Percentiles rank a stretch among this genome's conserved stretches.
Conservation (phyloP, 2,797 vertebrate species). For the Urocyon cinereoargenteus region DNA sequence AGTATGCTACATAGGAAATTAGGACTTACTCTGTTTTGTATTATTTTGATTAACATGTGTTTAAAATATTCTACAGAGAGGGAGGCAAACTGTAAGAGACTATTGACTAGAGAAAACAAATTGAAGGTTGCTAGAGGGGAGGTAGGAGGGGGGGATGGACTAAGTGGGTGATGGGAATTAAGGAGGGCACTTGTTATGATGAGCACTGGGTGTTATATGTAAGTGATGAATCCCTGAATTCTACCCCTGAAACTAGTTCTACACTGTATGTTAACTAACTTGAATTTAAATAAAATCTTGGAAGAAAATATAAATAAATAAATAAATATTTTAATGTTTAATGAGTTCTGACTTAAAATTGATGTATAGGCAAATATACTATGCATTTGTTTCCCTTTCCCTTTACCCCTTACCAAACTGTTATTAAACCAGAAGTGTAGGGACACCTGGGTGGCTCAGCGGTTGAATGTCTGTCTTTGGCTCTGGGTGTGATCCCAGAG, state of each 20-base stretch:
- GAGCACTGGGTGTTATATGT: not conserved
- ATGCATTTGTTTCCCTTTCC: not conserved
- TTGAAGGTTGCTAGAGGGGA: not conserved
- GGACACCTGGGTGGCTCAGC: no score
- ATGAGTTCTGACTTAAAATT: conserved; percentile 51
- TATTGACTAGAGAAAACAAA: not conserved
- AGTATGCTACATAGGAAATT: conserved; percentile 39
- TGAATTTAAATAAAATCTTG: not conserved
- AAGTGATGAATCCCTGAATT: not conserved
- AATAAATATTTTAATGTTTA: conserved; percentile 45
- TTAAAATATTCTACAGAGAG: conserved; percentile 36
- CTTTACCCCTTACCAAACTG: not conserved
- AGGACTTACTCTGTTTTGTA: not conserved
- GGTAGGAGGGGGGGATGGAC: not conserved
- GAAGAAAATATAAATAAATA: not conserved
- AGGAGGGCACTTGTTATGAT: not conserved
- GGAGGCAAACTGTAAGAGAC: not conserved
- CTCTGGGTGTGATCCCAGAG: no score
- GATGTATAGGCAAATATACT: not conserved
- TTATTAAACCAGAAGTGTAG: not conserved
- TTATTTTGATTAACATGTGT: conserved; percentile 28
- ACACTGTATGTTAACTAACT: not conserved
- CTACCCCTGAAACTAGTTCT: not conserved
- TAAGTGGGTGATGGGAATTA: not conserved
- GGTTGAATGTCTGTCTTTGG: no score